Evolutionary conservation across 2,113 vertebrate genomes (phyloP).

Genomic region (Brachypodius melanocephalos): DNA sequence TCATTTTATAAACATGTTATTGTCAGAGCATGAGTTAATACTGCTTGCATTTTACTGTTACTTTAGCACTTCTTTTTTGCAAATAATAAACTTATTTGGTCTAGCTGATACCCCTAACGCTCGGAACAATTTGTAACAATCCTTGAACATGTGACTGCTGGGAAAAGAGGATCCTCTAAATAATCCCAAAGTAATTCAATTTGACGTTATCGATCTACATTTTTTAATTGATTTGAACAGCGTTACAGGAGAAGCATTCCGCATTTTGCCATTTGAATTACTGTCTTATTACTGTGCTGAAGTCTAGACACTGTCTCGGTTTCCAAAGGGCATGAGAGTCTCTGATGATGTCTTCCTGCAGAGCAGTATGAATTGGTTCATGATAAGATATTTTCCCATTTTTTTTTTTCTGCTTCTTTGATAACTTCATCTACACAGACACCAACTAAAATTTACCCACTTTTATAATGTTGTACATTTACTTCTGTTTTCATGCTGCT

Average conservation of each 20-base stretch:
- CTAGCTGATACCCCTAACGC: neutral
- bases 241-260: neutral
- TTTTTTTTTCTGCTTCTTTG: neutral
- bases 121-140: neutral
- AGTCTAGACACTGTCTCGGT: slow-evolving; percentile 45
- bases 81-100: neutral
- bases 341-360: neutral
- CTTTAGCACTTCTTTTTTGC: neutral
- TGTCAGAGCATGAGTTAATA: neutral
- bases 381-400: neutral
- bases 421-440: neutral
- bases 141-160: neutral
- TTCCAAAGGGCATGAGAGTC: slow-evolving; percentile 9
- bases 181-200: slow-evolving; percentile 21
- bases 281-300: neutral
- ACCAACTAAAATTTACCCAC: neutral
- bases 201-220: neutral
- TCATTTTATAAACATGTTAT: neutral
- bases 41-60: neutral
- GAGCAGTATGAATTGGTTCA: neutral
- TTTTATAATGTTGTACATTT: neutral
- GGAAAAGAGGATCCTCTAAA: slow-evolving; percentile 12
- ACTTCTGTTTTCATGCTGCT: neutral
- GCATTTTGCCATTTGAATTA: slow-evolving; percentile 44
- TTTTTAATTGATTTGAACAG: slow-evolving; percentile 41